These are phyloP conservation scores for Anas acuta DNA, from an alignment of 2,797 vertebrate genomes.

Conservation along the genomic window DNA sequence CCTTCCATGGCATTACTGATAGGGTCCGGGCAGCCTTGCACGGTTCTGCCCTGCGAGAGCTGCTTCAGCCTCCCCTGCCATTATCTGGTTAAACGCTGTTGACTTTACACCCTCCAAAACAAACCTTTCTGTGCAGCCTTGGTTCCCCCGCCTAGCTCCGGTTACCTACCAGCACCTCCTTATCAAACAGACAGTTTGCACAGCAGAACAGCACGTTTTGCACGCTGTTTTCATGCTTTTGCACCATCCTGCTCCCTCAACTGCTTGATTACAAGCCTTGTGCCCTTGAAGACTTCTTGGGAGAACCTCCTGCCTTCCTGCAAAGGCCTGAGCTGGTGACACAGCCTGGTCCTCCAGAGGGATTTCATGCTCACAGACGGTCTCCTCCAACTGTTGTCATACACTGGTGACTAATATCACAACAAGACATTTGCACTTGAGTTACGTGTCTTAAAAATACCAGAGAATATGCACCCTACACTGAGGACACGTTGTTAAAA, in stretches of 20 bases:
- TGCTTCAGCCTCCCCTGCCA: background rate
- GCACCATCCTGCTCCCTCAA: background rate
- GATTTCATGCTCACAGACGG: background rate
- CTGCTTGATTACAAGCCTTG: background rate
- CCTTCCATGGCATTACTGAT: background rate
- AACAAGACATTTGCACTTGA: background rate
- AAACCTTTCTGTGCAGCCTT: background rate
- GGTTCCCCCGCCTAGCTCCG: background rate
- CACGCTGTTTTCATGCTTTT: background rate
- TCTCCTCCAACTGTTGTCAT: background rate
- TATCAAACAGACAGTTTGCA: background rate
- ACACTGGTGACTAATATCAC: accelerated
- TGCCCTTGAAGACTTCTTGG: background rate
- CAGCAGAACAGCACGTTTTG: background rate
- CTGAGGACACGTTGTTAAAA: accelerated
- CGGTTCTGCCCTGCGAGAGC: background rate
- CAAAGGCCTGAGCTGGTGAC: background rate
- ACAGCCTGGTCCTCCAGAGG: background rate
- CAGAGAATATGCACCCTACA: background rate
- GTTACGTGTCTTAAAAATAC: background rate
- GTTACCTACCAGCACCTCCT: background rate
- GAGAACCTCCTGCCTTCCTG: background rate
- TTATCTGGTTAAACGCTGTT: background rate
- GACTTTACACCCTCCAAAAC: background rate
- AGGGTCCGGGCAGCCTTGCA: background rate